phyloP scores from a whole-genome alignment of 64 coral and sea anemone species.

The Actinia equina region DNA sequence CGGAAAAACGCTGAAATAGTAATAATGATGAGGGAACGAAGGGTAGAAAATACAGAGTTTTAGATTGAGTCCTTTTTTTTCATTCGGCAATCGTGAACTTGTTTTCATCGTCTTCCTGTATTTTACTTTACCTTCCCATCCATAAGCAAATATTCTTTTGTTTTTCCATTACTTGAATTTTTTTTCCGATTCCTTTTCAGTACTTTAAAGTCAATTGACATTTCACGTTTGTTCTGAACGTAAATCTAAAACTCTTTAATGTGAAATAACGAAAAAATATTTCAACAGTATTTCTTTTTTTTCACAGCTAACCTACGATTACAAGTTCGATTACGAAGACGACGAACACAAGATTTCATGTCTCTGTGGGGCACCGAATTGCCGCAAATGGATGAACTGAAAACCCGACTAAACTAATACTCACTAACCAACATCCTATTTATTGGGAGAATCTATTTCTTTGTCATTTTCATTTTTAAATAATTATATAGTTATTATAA shows the following conservation, averaged over 20 bases:
- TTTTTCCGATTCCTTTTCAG: too few relatives aligned
- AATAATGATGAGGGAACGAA: too few relatives aligned
- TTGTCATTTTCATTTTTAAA: conserved; percentile 7
- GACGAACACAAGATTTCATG: conserved; percentile 99
- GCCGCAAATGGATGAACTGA: conserved; percentile 99
- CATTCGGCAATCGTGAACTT: too few relatives aligned
- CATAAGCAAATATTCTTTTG: too few relatives aligned
- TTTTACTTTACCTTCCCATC: too few relatives aligned
- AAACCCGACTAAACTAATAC: background rate
- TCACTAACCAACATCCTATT: conserved; percentile 33
- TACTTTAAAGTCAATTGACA: too few relatives aligned
- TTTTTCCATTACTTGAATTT: too few relatives aligned
- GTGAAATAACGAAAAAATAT: background rate
- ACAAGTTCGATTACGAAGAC: conserved; percentile 99
- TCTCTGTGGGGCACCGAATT: conserved; percentile 89
- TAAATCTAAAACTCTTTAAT: too few relatives aligned
- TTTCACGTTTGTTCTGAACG: too few relatives aligned
- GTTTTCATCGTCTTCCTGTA: too few relatives aligned
- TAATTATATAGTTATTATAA: background rate
- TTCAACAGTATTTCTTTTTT: background rate
- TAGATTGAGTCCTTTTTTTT: too few relatives aligned
- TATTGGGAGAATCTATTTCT: conserved; percentile 35
- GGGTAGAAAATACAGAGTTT: background rate
- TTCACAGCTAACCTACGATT: conserved; percentile 93
- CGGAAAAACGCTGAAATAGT: too few relatives aligned